phyloP scores from a whole-genome alignment of 2,888 invertebrate species.

The Metellina segmentata region DNA sequence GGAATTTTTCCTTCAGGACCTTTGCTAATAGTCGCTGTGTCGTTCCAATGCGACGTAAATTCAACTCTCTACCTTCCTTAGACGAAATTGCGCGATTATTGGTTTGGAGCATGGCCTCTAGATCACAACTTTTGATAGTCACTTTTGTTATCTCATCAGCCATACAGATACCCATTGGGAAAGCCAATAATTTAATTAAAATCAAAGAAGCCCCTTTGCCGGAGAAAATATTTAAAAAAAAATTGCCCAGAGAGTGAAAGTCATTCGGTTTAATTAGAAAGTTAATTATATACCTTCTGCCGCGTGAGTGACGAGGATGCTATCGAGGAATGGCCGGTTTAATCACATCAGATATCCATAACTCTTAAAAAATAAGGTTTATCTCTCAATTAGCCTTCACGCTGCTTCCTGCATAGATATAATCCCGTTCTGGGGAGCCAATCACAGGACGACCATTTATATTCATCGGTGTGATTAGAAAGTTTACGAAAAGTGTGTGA shows the following conservation, averaged over 20 bases:
- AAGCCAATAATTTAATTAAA: constrained; percentile 28
- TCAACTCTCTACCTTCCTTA: no score
- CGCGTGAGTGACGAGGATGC: constrained; percentile 9
- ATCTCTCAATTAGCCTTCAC: not conserved
- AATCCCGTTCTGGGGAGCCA: not conserved
- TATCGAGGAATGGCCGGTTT: constrained; percentile 21
- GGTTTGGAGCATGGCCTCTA: no score
- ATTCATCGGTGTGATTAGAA: not conserved
- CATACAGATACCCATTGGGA: no score
- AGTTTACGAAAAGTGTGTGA: not conserved
- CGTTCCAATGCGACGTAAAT: no score
- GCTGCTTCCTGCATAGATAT: not conserved
- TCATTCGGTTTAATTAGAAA: constrained; percentile 42
- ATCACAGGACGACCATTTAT: not conserved
- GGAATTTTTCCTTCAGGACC: no score
- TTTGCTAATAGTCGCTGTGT: no score
- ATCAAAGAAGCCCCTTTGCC: not conserved
- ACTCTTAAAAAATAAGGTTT: not conserved
- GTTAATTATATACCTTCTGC: constrained; percentile 32
- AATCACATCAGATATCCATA: constrained; percentile 23
- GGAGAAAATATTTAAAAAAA: not conserved
- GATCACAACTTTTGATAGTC: no score
- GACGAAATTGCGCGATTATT: no score
- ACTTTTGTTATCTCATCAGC: not conserved
- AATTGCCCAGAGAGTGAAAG: not conserved